Conservation (phyloP, 2,797 vertebrate genomes). For the Enteromius fasciolatus region DNA sequence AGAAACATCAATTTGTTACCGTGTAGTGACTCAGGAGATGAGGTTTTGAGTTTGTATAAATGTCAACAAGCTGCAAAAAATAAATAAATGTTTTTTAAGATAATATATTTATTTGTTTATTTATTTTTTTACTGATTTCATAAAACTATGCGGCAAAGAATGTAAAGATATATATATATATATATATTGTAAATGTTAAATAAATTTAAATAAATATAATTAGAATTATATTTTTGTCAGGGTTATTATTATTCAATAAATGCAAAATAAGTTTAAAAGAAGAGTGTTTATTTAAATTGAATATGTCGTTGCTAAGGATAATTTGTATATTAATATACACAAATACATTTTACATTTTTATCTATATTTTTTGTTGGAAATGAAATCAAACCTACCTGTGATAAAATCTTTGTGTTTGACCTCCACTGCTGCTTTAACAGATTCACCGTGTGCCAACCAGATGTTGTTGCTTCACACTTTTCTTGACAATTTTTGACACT, state of each 20-base stretch:
- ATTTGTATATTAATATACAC: neutral
- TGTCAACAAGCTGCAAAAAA: no score
- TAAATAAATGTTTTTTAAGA: no score
- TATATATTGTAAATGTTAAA: no score
- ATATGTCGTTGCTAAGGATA: neutral
- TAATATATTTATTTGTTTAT: no score
- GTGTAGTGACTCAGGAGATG: no score
- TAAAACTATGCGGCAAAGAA: no score
- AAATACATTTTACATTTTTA: neutral
- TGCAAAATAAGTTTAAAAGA: neutral
- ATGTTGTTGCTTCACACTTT: neutral
- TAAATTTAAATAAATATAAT: no score
- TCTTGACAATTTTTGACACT: constrained; percentile 17
- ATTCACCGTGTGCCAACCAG: neutral
- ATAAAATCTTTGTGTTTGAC: neutral
- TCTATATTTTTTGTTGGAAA: neutral
- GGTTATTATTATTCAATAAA: neutral
- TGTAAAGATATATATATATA: no score
- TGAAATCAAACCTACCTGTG: neutral
- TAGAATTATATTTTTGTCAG: no score
- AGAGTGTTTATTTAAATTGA: neutral
- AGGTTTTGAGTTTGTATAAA: no score
- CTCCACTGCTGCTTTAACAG: neutral
- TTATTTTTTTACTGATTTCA: no score
- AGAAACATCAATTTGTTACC: no score